phyloP scores from a whole-genome alignment of 2,113 vertebrate genomes.

The Hippocampus guttulatus region DNA sequence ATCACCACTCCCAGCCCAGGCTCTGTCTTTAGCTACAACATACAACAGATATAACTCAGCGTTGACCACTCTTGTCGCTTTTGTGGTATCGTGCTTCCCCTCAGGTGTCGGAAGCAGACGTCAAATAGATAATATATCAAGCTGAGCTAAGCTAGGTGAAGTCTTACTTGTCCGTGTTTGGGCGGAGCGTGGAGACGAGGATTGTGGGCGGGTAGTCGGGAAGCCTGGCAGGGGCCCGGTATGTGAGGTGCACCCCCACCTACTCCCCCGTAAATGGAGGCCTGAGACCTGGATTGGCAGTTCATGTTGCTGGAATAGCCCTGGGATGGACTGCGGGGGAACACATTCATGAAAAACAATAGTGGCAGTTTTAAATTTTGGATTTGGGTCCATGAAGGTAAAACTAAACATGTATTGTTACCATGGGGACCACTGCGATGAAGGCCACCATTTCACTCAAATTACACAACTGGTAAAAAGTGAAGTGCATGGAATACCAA shows the following conservation, averaged over 20 bases:
- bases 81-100: not conserved
- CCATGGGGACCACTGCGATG: too few species aligned
- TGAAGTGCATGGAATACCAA: not conserved
- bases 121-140: not conserved
- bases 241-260: slow-evolving; percentile 62
- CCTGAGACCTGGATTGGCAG: slow-evolving; percentile 79
- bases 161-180: slow-evolving; percentile 84
- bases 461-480: not conserved
- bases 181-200: slow-evolving; percentile 70
- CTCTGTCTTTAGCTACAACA: slow-evolving; percentile 84
- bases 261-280: slow-evolving; percentile 72
- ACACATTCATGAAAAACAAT: not conserved
- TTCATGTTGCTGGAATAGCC: slow-evolving; percentile 81
- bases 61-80: not conserved
- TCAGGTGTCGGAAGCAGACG: slow-evolving; percentile 12
- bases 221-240: slow-evolving; percentile 72
- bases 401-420: too few species aligned
- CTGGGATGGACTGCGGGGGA: slow-evolving; percentile 79
- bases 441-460: too few species aligned
- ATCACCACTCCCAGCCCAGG: slow-evolving; percentile 74
- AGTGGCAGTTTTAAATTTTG: not conserved
- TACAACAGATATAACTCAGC: slow-evolving; percentile 1
- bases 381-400: too few species aligned
- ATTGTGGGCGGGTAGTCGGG: slow-evolving; percentile 70
- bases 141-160: not conserved